phyloP scores from a whole-genome alignment of 37 sponge, comb jelly and placozoan genomes.

The Theonella swinhoei region DNA sequence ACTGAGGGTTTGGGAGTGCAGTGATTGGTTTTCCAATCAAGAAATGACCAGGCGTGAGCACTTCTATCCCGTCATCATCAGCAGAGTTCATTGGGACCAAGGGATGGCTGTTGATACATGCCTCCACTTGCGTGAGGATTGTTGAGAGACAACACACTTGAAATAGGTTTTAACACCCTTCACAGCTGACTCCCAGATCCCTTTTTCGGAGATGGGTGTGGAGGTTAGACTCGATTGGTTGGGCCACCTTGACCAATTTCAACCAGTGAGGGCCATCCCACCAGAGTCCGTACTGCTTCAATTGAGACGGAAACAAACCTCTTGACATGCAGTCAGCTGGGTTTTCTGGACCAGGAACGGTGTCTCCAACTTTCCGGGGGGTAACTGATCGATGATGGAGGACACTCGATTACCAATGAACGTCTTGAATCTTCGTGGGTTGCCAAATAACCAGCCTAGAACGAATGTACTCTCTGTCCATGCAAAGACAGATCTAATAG shows the following conservation, averaged over 20 bases:
- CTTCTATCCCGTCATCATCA: conserved; percentile 39
- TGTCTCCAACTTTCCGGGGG: conserved; percentile 33
- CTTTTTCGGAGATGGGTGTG: neutral
- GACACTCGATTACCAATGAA: conserved; percentile 44
- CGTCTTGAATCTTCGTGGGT: conserved; percentile 39
- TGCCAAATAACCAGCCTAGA: conserved; percentile 25
- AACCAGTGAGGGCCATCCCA: conserved; percentile 26
- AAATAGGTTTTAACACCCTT: conserved; percentile 15
- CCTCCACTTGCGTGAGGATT: conserved; percentile 31
- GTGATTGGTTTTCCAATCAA: conserved; percentile 9
- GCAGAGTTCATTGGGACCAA: conserved; percentile 19
- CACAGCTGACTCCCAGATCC: conserved; percentile 17
- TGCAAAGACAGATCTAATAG: conserved; percentile 19
- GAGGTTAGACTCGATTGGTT: neutral
- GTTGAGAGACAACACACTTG: too few species aligned
- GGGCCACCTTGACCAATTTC: neutral
- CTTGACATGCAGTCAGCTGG: conserved; percentile 48
- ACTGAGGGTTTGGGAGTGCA: neutral
- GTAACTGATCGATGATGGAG: conserved; percentile 12
- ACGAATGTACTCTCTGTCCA: conserved; percentile 38
- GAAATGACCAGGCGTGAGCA: conserved; percentile 43
- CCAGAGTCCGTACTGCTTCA: conserved; percentile 31
- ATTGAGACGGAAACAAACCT: conserved; percentile 17
- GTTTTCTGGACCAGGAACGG: conserved; percentile 26
- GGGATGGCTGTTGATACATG: conserved; percentile 44